Evolutionary conservation across 2,797 vertebrate species (phyloP).

Genomic region (Clarias pachynema): DNA sequence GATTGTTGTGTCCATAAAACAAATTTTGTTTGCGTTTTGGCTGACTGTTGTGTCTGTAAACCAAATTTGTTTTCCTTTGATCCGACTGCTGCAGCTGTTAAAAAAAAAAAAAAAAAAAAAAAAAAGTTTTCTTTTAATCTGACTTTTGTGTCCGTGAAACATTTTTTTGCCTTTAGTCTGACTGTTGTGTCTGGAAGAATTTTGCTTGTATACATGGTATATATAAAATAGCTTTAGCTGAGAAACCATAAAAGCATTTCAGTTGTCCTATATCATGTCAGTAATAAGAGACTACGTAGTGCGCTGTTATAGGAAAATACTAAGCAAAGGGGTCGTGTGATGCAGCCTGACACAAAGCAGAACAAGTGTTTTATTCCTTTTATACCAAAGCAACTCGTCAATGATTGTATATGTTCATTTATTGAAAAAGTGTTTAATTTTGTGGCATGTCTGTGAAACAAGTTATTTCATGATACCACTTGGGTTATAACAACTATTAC

Average conservation of each 20-base stretch:
- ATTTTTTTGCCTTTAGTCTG: too few relatives aligned
- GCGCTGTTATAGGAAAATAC: neutral
- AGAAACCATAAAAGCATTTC: neutral
- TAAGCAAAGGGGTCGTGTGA: neutral
- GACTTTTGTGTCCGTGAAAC: too few relatives aligned
- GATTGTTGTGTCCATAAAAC: neutral
- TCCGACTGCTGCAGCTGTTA: neutral
- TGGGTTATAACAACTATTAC: neutral
- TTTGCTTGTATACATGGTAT: too few relatives aligned
- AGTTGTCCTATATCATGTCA: neutral
- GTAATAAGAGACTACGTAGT: neutral
- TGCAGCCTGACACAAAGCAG: neutral
- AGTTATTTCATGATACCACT: neutral
- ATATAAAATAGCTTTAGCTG: too few relatives aligned
- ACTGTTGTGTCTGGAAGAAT: neutral
- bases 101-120: too few relatives aligned
- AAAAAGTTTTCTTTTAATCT: too few relatives aligned
- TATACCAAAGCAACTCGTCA: neutral
- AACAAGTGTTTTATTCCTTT: neutral
- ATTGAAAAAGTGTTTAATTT: neutral
- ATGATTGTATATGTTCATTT: neutral
- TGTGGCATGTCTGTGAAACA: neutral
- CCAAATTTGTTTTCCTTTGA: neutral
- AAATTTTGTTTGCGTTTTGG: neutral
- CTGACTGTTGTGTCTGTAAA: neutral